Evolutionary conservation across 2,888 invertebrate genomes (phyloP).

Genomic region (Ecliptopera silaceata): DNA sequence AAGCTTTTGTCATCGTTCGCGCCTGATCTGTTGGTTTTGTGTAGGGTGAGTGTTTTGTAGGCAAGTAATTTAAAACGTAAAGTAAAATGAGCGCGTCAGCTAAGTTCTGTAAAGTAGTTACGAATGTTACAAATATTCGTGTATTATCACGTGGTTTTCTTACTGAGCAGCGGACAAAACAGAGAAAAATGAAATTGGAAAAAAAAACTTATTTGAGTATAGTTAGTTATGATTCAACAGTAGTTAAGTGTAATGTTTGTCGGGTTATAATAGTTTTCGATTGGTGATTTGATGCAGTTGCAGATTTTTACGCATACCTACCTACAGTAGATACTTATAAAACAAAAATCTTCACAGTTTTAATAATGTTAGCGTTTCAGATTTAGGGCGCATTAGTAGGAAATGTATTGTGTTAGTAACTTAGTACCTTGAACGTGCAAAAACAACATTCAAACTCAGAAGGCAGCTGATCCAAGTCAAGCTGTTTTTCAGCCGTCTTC

Average conservation of each 20-base stretch:
- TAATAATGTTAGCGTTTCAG: conserved; percentile 4
- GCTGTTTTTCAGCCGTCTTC: conserved; percentile 88
- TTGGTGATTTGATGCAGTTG: too few relatives aligned
- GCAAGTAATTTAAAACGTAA: neutral
- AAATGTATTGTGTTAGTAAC: conserved; percentile 55
- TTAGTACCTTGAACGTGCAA: conserved; percentile 96
- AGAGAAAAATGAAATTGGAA: too few relatives aligned
- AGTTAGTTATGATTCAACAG: too few relatives aligned
- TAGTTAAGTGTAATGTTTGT: neutral
- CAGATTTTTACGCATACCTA: neutral
- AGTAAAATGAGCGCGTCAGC: neutral
- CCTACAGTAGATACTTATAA: neutral
- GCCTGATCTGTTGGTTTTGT: conserved; percentile 29
- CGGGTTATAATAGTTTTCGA: too few relatives aligned
- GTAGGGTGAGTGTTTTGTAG: conserved; percentile 11
- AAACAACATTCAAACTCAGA: conserved; percentile 98
- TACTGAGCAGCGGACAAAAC: too few relatives aligned
- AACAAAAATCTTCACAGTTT: conserved; percentile 1
- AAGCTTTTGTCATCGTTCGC: conserved; percentile 28
- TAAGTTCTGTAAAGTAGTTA: too few relatives aligned
- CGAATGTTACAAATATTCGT: neutral
- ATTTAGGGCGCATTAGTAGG: neutral
- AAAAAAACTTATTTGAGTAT: too few relatives aligned
- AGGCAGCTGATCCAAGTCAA: conserved; percentile 94
- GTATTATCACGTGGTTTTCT: neutral